Evolutionary conservation across 2,888 invertebrate species (phyloP), one percentile per base, ranked within the genome.

Genomic region (Pegoplata infirma): DNA sequence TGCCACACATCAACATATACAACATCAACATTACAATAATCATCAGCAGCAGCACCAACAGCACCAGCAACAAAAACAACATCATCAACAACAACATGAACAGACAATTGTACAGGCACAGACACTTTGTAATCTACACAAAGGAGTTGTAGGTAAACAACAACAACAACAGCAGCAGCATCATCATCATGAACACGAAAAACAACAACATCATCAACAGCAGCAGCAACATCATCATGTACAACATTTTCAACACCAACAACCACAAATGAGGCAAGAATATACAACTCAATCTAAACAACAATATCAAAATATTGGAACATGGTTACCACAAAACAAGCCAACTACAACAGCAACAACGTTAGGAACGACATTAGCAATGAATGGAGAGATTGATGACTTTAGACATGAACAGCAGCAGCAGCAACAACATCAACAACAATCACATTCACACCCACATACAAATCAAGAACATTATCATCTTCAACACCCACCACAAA

Each of bases 1-100:
- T 75, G 83, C 83, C 82, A 82, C 85, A 80, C 85, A 85, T 83
- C 85, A 85, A 81, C 85, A 85, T 83, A 83, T 85, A 81, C 86
- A 86, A 80, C 85, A 85, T 44, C 58, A 68, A 81, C 84, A 82
- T 80, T 82, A 55, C 23, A 67, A 19, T 25, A 8, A 63, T 19
- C 8, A 28, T 4, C 49, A 58, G 49, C 51, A 64, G 40, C 71
- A 73, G 5, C 66, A 63, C 0, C 68, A 76, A 12, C 56, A 56
- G 3, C 61, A 76, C 61, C 49, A 64, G 19, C 17, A 53, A 8
- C 49, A 46, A 36, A 40, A 66, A 36, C 71, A 72, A 5, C 66
- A 63, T 0, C 67, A 75, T n/a, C 55, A 63, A 5, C 58, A 76
- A 67, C 46, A 46, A 16, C 61, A 68, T 19, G 47, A 73, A 17